Evolutionary conservation across 2,888 invertebrate species (phyloP), one percentile per base, ranked within the genome.

Genomic region (Adelphocoris suturalis): DNA sequence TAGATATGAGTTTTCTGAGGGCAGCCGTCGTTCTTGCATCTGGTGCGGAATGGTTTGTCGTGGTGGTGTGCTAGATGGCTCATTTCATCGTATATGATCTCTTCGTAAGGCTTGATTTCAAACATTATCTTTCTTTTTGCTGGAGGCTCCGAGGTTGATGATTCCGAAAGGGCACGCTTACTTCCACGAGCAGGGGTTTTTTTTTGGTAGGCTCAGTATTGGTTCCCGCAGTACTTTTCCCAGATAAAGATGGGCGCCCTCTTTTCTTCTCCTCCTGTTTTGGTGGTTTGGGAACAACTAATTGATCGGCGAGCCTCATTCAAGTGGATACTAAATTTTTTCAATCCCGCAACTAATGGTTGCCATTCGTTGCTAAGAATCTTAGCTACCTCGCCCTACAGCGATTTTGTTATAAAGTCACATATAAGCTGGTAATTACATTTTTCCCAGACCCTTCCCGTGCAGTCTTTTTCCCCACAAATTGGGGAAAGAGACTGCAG

Each of bases 281-380:
- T 52, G 52, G 52, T 27, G 27, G 48, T 76, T 23, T 37, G 47
- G 86, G 47, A 75, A 68, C 47, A 46, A 90, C 61, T 46, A 89
- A 75, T 61, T 90, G 75, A 19, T 89, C 57, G 7, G 75, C 68
- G 55, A 90, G 88, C 13, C 52, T n/a, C 61, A 57, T 90, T 11
- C 90, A n/a, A n/a, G n/a, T n/a, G 82, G 82, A 90, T 89, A 46
- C 76, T 19, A 5, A 90, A n/a, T n/a, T n/a, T n/a, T n/a, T n/a
- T n/a, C n/a, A 28, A 90, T 78, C 37, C 89, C 85, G n/a, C 46
- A 68, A 55, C n/a, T 47, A 81, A 12, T 90, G n/a, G 28, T 68
- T 37, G 75, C 19, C n/a, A 90, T 47, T 47, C 75, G 75, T 2
- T 52, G 47, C n/a, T n/a, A n/a, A n/a, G n/a, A n/a, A n/a, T n/a